Percentiles rank a stretch among this genome's conserved stretches.
These are phyloP conservation scores for Onchidella celtica DNA, from an alignment of 2,888 invertebrate genomes.

Conservation along the genomic window DNA sequence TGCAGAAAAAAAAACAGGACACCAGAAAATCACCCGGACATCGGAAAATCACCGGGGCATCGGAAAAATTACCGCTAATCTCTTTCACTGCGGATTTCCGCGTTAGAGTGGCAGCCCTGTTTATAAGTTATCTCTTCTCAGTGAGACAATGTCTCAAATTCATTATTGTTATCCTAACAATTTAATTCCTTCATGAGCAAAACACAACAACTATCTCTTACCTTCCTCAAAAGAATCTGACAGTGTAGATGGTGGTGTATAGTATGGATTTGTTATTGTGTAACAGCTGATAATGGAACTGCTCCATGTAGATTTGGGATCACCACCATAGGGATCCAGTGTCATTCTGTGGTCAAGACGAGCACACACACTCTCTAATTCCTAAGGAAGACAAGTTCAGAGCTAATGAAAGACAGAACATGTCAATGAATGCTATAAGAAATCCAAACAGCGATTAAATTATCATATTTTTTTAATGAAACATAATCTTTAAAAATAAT, in stretches of 20 bases:
- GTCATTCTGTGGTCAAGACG: constrained; percentile 74
- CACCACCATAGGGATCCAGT: constrained; percentile 54
- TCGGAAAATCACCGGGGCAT: too few relatives aligned
- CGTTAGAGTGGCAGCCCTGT: too few relatives aligned
- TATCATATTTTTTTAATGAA: background rate
- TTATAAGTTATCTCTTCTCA: too few relatives aligned
- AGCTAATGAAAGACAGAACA: background rate
- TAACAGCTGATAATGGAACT: constrained; percentile 67
- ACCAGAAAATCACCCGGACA: too few relatives aligned
- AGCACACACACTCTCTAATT: constrained; percentile 70
- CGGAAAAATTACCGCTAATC: too few relatives aligned
- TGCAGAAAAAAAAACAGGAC: too few relatives aligned
- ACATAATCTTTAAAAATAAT: too few relatives aligned
- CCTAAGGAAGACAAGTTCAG: constrained; percentile 55
- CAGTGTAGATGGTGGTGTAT: constrained; percentile 59
- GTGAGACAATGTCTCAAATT: too few relatives aligned
- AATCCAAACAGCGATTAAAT: background rate
- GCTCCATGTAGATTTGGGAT: constrained; percentile 56
- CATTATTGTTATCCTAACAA: too few relatives aligned
- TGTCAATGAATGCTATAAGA: background rate
- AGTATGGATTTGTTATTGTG: constrained; percentile 70
- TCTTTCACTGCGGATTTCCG: too few relatives aligned
- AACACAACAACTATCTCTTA: too few relatives aligned
- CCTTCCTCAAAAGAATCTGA: constrained; percentile 75
- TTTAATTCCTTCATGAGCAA: too few relatives aligned